A percentile compares a stretch with the other conserved stretches of the same genome.
Evolutionary conservation across 1,140 invertebrate species (phyloP).

Genomic region (Nephila pilipes): DNA sequence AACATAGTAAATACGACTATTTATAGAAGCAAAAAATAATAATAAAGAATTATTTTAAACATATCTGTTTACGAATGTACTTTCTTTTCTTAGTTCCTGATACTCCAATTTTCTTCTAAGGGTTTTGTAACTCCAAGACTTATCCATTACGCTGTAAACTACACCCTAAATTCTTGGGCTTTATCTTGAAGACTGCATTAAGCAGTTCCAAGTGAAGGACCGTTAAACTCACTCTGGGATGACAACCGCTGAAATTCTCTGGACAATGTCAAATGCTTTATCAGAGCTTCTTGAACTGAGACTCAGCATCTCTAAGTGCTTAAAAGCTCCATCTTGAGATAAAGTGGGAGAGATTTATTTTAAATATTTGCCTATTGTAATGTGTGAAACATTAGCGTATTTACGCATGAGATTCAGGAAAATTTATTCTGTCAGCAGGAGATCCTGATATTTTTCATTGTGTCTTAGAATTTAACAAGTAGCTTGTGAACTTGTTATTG

Average conservation of each 20-base stretch:
- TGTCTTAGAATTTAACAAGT: not conserved
- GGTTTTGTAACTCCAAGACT: not conserved
- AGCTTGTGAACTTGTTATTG: too few relatives aligned
- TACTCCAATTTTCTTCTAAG: too few relatives aligned
- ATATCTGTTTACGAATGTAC: too few relatives aligned
- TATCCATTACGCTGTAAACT: not conserved
- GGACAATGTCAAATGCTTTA: conserved; percentile 26
- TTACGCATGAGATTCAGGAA: not conserved
- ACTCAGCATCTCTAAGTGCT: not conserved
- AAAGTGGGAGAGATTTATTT: conserved; percentile 8
- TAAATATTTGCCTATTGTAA: conserved; percentile 36
- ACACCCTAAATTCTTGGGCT: not conserved
- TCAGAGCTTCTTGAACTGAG: not conserved
- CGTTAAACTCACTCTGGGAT: not conserved
- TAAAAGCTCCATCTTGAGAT: conserved; percentile 24
- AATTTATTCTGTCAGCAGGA: conserved; percentile 28
- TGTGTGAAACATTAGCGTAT: conserved; percentile 26
- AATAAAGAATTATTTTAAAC: too few relatives aligned
- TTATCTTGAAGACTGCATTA: conserved; percentile 44
- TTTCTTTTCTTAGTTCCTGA: too few relatives aligned
- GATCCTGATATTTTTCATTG: not conserved
- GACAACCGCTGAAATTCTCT: conserved; percentile 34
- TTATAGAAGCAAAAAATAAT: too few relatives aligned
- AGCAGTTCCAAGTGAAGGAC: not conserved
- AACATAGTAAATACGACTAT: too few relatives aligned